Evolutionary conservation across 2,888 invertebrate genomes (phyloP).

Genomic region (Nephrotoma flavescens): DNA sequence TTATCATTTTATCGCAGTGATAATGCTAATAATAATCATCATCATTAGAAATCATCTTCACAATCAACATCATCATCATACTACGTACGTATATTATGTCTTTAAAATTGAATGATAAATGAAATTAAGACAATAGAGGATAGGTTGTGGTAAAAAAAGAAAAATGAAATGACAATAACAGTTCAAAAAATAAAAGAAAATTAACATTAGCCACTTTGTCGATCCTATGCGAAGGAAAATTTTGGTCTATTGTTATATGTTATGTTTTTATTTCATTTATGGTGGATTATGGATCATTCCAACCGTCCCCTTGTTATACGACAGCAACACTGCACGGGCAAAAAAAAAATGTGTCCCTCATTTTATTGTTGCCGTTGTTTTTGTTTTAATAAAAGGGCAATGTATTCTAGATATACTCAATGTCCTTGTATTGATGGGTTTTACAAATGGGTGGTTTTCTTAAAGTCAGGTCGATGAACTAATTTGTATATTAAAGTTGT

Average conservation of each 20-base stretch:
- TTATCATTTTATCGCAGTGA: background rate
- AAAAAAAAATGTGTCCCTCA: background rate
- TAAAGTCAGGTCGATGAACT: background rate
- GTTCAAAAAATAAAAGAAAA: background rate
- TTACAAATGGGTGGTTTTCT: background rate
- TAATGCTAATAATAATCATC: background rate
- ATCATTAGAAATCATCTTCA: background rate
- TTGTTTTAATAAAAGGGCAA: background rate
- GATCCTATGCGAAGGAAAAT: background rate
- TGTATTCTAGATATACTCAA: background rate
- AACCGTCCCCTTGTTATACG: background rate
- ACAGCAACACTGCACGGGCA: background rate
- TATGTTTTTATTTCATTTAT: background rate
- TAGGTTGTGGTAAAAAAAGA: background rate
- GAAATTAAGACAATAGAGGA: background rate
- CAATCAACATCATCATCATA: background rate
- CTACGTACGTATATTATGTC: background rate
- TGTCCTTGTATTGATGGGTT: background rate
- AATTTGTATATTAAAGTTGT: background rate
- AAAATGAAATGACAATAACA: background rate
- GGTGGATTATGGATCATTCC: background rate
- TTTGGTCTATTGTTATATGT: background rate
- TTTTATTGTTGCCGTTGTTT: background rate
- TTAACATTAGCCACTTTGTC: background rate
- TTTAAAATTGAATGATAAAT: background rate